Base-by-base conservation (phyloP, 37 sponge, comb jelly and placozoan genomes). In the Dysidea cf. avara region DNA sequence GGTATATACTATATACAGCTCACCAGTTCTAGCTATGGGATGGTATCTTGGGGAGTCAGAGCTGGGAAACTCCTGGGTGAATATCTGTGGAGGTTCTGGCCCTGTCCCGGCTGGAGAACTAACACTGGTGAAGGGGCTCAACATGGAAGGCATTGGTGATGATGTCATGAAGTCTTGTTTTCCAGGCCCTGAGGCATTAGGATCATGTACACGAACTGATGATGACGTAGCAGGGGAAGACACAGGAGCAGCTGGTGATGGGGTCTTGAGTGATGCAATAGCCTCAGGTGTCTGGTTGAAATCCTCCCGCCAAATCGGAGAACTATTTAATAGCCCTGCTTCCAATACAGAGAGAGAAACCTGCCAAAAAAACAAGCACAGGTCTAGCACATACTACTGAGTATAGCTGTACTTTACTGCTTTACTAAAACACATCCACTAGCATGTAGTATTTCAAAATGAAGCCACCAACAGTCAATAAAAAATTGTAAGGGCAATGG, bases 261-360 rank as follows among this genome's bases (percentile, higher is more conserved):
- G 76, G 26, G 48, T 3, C 69, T 43, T 21, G 7, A 29, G n/a
- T 3, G 51, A 39, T 14, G 86, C 58, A 22, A 78, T 52, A 32
- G 75, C 75, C 53, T 64, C 76, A 30, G 72, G 77, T 29, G 77
- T 72, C 39, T 83, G 71, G 51, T 77, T 85, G 66, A 88, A 88
- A 51, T 88, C 89, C 26, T 74, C 89, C 22, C 69, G 53, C 89
- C 89, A 88, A 21, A 88, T 78, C 1, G 84, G 89, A 57, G 89
- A 88, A 53, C 39, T 39, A 30, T 56, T 24, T 56, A 74, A 50
- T 60, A 74, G 7, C 82, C 69, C 53, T 88, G 84, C 2, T 34
- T 28, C 75, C 83, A 75, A 7, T 83, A 66, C 20, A 53, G 68
- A 64, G 55, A 64, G 21, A 88, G 72, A 50, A 88, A 88, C 39